These are phyloP conservation scores for Tiphia femorata DNA, from an alignment of 2,888 invertebrate genomes.

Conservation along the genomic window DNA sequence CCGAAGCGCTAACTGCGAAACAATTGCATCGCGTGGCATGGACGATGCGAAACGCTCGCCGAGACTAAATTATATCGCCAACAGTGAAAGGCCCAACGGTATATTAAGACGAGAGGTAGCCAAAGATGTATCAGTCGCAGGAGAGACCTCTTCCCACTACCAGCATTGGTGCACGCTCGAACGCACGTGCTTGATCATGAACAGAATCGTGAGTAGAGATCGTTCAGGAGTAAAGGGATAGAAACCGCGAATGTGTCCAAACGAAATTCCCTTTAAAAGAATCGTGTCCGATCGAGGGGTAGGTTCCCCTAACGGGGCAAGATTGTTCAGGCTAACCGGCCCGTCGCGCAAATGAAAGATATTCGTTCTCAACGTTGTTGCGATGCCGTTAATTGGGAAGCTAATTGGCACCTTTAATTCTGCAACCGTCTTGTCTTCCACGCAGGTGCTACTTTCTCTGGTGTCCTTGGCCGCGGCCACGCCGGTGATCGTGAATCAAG, in stretches of 20 bases:
- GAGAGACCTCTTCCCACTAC: conserved; percentile 46
- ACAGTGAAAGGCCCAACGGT: conserved; percentile 65
- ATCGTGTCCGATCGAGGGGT: no score
- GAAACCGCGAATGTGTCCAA: no score
- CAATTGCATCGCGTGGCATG: conserved; percentile 33
- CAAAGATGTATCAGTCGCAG: conserved; percentile 65
- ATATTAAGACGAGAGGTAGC: conserved; percentile 65
- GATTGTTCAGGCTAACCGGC: no score
- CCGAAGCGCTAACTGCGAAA: conserved; percentile 37
- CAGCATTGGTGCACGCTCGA: conserved; percentile 34
- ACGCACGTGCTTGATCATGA: conserved; percentile 46
- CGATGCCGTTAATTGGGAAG: no score
- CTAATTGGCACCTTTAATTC: no score
- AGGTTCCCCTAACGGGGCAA: no score
- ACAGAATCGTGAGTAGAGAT: conserved; percentile 58
- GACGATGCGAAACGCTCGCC: conserved; percentile 37
- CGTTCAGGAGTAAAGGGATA: no score
- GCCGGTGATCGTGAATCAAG: conserved; percentile 53
- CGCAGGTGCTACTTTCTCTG: conserved; percentile 54
- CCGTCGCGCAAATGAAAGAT: no score
- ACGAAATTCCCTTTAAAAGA: no score
- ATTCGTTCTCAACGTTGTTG: no score
- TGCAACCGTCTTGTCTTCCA: no score
- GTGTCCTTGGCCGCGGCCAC: conserved; percentile 50
- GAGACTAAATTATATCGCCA: conserved; percentile 52